Evolutionary conservation across 2,888 invertebrate genomes (phyloP).

Genomic region (Tridacna crocea): DNA sequence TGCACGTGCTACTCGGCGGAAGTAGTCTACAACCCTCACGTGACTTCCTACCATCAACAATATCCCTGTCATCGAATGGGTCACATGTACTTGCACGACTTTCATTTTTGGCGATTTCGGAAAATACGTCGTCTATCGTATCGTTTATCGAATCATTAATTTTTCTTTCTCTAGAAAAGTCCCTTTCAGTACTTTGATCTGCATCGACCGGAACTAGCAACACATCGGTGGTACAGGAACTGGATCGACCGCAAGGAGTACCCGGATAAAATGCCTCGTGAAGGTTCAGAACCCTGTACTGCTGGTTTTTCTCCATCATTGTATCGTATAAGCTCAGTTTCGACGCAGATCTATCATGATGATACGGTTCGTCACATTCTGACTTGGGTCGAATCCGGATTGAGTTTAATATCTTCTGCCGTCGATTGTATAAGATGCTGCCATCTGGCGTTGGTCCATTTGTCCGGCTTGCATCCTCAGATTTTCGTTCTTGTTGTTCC

Average conservation of each 20-base stretch:
- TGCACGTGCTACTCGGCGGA: conserved; percentile 40
- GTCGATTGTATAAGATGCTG: conserved; percentile 67
- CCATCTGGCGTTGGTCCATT: conserved; percentile 69
- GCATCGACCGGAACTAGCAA: conserved; percentile 48
- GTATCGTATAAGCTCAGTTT: conserved; percentile 54
- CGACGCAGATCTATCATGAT: conserved; percentile 59
- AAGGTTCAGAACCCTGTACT: conserved; percentile 59
- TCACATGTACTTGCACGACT: conserved; percentile 25
- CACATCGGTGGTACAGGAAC: conserved; percentile 34
- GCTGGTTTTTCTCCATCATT: conserved; percentile 67
- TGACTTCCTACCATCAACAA: neutral
- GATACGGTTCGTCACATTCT: conserved; percentile 58
- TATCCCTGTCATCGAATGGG: conserved; percentile 47
- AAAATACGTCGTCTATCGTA: neutral
- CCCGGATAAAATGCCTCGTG: conserved; percentile 27
- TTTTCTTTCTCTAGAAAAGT: conserved; percentile 4
- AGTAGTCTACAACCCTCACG: conserved; percentile 14
- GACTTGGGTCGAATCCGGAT: conserved; percentile 68
- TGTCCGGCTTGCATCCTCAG: conserved; percentile 9
- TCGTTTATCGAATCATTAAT: neutral
- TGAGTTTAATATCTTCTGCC: conserved; percentile 64
- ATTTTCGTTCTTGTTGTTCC: neutral
- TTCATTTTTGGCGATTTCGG: neutral
- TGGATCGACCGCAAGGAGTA: conserved; percentile 28
- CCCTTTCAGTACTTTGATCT: conserved; percentile 29